Evolutionary conservation across 2,797 vertebrate species (phyloP), one percentile per base, ranked within the genome.

Genomic region (Tapera naevia): DNA sequence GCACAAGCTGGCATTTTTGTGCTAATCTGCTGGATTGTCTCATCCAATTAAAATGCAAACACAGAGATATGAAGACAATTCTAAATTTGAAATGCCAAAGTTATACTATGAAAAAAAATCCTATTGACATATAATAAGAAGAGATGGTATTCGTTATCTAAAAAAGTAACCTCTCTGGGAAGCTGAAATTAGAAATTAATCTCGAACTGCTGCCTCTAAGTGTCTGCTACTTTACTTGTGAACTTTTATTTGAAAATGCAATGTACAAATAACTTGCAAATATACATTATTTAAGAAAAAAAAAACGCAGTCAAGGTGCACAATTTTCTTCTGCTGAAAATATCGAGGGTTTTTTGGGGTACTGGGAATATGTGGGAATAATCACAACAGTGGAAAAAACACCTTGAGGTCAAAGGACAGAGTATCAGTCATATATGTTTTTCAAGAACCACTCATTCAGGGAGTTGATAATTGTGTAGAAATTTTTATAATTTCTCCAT

Each of bases 31-130:
- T 86, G 74, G 60, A 69, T 88, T 88, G 67, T 74, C n/a, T 81
- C 35, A 73, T 39, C 41, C 70, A 92, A 95, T 89, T 95, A 96
- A 95, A 96, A 91, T 89, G 61, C 35, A 93, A 90, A 80, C 91
- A 74, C 60, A 39, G 23, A 80, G 58, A 86, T 62, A 81, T 1
- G 54, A 86, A 91, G 72, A 85, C 90, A 93, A 93, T 94, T 94
- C 46, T 76, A 76, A 94, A 89, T 82, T 80, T 74, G 80, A 94
- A 93, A 95, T 93, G 46, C 39, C 75, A 94, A 86, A 94, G 93
- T 95, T 91, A 94, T 82, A 95, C 93, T 93, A 93, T 23, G 28
- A 86, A 93, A 89, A 80, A 90, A 81, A 50, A 32, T 57, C 19
- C 35, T 69, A 83, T 85, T 92, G 73, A 88, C 82, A 81, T 81